Conservation (phyloP, 1,140 invertebrate species). For the Drosophila paulistorum region DNA sequence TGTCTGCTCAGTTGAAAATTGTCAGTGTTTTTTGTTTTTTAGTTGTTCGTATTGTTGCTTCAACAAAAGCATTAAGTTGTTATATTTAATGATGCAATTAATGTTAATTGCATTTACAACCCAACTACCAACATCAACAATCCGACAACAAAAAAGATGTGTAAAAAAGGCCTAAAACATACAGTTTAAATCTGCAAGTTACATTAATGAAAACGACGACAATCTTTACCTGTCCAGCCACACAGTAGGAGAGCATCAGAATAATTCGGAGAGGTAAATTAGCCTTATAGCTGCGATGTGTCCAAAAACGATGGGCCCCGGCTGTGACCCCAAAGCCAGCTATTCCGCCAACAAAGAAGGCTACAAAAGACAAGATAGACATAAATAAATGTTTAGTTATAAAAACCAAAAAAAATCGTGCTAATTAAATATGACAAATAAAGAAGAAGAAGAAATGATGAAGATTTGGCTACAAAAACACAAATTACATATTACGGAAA, state of each 20-base stretch:
- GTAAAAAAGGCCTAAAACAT: neutral
- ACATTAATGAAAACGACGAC: slow-evolving; percentile 18
- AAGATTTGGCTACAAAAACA: slow-evolving; percentile 33
- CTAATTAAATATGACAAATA: slow-evolving; percentile 56
- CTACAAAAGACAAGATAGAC: slow-evolving; percentile 74
- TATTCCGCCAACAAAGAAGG: slow-evolving; percentile 83
- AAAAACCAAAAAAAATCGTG: slow-evolving; percentile 38
- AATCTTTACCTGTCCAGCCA: slow-evolving; percentile 86
- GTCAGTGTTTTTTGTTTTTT: slow-evolving; percentile 47
- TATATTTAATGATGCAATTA: slow-evolving; percentile 78
- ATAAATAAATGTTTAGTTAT: slow-evolving; percentile 25
- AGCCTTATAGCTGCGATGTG: slow-evolving; percentile 93
- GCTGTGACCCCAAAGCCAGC: slow-evolving; percentile 90
- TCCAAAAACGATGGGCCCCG: slow-evolving; percentile 93
- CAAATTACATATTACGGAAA: slow-evolving; percentile 74
- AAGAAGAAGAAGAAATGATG: neutral
- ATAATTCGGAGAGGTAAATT: slow-evolving; percentile 88
- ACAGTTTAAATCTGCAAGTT: slow-evolving; percentile 16
- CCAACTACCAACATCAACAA: neutral
- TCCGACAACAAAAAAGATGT: slow-evolving; percentile 18
- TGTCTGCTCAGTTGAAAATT: slow-evolving; percentile 24
- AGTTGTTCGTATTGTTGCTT: neutral
- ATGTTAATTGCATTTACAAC: slow-evolving; percentile 68
- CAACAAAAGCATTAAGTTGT: slow-evolving; percentile 68
- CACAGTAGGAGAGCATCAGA: slow-evolving; percentile 87